Evolutionary conservation across 2,797 vertebrate genomes (phyloP), one percentile per base, ranked within the genome.

Genomic region (Hapalemur alaotrensis): DNA sequence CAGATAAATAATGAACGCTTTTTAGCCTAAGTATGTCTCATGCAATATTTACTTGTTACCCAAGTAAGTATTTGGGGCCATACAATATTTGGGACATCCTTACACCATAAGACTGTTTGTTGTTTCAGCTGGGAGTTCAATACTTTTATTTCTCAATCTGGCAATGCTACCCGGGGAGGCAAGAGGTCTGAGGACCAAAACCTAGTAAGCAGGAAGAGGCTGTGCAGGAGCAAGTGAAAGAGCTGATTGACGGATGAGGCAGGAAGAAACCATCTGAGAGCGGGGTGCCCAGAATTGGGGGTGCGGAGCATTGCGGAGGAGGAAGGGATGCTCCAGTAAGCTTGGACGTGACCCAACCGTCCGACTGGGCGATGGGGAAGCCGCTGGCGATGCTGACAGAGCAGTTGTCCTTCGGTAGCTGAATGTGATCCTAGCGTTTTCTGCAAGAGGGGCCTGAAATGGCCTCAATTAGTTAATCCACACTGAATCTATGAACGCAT

Each of bases 251-350:
- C 0, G 0, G 15, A 30, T 0, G 22, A 59, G 18, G 17, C 32
- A 5, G 76, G 61, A 61, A 18, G 48, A 30, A 22, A 38, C 30
- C 4, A 4, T 4, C 41, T 0, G 0, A 23, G 46, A 13, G 9
- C 0, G 5, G 0, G 32, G 46, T 35, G 7, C 7, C 25, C 38
- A 35, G 46, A 25, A 9, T 32, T 0, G 0, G 0, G 4, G 20
- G 28, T 17, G 4, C 7, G 35, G 57, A 25, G 3, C 11, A 1
- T 9, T 15, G 22, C 4, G 0, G 14, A 43, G 72, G 17, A 50
- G 61, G 43, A 7, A 23, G 32, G 0, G 25, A 5, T 0, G 13
- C 18, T 23, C 38, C 50, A 9, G 28, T 6, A 30, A 14, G 43
- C 32, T 13, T 38, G 50, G 30, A 38, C 4, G 52, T 38, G 18